A percentile compares a stretch with the other conserved stretches of the same genome.
Conservation (phyloP, 2,888 invertebrate genomes). For the Deroplatys truncata region DNA sequence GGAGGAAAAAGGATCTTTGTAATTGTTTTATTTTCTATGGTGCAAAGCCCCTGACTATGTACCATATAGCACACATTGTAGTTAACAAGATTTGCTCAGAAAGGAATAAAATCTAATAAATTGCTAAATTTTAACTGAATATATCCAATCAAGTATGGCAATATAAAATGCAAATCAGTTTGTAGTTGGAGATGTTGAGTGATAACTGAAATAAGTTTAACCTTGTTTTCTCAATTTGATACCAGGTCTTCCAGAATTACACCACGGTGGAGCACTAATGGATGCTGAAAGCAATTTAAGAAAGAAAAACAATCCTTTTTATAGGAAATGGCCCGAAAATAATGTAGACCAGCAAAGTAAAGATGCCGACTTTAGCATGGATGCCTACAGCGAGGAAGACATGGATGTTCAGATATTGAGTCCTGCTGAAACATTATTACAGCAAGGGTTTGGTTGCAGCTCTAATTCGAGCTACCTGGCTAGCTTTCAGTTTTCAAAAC, state of each 20-base stretch:
- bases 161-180: neutral
- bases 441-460: neutral
- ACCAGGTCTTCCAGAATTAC: neutral
- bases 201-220: neutral
- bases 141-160: slow-evolving; percentile 13
- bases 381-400: neutral
- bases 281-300: neutral
- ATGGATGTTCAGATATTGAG: neutral
- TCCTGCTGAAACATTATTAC: neutral
- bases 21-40: no score
- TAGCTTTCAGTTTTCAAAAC: neutral
- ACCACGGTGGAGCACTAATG: neutral
- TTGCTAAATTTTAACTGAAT: neutral
- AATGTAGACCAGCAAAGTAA: neutral
- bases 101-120: no score
- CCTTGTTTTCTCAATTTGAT: neutral
- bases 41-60: no score
- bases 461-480: neutral
- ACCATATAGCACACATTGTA: no score
- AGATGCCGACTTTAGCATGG: neutral
- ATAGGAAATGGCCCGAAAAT: neutral
- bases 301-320: neutral
- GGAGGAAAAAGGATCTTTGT: no score
- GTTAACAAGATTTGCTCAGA: no score
- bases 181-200: neutral